These are phyloP conservation scores for Catamblyrhynchus diadema DNA, from an alignment of 2,797 vertebrate species.

Conservation along the genomic window DNA sequence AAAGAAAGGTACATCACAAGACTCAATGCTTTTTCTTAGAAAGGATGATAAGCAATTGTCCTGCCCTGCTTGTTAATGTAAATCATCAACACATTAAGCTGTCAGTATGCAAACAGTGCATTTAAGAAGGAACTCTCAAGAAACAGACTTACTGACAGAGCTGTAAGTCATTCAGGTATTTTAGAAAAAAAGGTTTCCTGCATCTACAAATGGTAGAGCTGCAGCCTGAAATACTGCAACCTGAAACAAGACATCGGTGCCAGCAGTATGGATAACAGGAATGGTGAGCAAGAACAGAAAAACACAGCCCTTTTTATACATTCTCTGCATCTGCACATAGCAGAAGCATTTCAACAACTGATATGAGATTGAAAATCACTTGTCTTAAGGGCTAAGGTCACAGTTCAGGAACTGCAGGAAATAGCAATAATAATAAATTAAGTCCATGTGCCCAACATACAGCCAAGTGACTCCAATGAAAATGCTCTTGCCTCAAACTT, in stretches of 20 bases:
- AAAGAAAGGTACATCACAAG: not conserved
- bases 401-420: not conserved
- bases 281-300: not conserved
- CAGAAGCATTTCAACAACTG: not conserved
- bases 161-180: not conserved
- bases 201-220: not conserved
- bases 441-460: not conserved
- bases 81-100: not conserved
- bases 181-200: not conserved
- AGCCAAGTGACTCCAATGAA: not conserved
- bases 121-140: not conserved
- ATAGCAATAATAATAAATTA: not conserved
- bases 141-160: not conserved
- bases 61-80: not conserved
- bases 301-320: not conserved
- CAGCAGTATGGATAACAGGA: not conserved
- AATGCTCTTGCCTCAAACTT: not conserved
- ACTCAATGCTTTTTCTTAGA: not conserved
- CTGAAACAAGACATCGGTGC: not conserved
- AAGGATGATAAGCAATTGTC: not conserved
- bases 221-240: not conserved
- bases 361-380: not conserved
- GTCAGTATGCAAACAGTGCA: not conserved
- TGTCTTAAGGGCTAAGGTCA: not conserved
- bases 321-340: not conserved